Percentiles rank a stretch among this genome's conserved stretches.
Evolutionary conservation across 2,797 vertebrate genomes (phyloP).

Genomic region (Sebastes oblongus): DNA sequence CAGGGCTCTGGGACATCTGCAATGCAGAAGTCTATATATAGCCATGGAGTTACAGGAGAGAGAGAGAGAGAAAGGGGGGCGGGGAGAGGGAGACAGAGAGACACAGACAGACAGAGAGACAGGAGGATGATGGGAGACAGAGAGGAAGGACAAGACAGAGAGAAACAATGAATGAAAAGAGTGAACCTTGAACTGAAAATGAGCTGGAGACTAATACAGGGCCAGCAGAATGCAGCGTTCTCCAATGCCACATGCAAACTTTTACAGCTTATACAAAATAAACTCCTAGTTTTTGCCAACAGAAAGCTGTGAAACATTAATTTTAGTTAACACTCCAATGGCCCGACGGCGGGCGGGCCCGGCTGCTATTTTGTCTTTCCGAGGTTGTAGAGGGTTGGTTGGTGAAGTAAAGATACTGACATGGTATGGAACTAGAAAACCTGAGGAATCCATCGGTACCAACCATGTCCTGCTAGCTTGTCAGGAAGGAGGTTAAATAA

Average conservation of each 20-base stretch:
- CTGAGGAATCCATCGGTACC: no score
- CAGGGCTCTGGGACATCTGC: conserved; percentile 75
- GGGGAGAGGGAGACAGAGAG: not conserved
- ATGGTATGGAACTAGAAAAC: no score
- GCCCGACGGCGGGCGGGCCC: no score
- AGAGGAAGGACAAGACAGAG: conserved; percentile 16
- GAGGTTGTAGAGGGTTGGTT: no score
- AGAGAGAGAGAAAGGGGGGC: not conserved
- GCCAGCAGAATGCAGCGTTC: not conserved
- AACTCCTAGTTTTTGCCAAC: not conserved
- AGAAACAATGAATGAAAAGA: conserved; percentile 6
- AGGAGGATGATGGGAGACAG: conserved; percentile 6
- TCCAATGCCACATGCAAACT: not conserved
- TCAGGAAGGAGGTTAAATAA: no score
- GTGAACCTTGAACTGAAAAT: not conserved
- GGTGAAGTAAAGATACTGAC: no score
- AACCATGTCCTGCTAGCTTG: no score
- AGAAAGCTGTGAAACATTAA: not conserved
- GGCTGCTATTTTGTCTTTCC: no score
- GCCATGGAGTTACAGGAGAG: conserved; percentile 63
- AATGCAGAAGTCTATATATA: conserved; percentile 81
- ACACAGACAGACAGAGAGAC: conserved; percentile 26
- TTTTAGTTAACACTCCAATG: not conserved
- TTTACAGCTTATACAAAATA: not conserved
- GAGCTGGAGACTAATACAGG: not conserved